phyloP scores from a whole-genome alignment of 2,797 vertebrate genomes.

The Gambelia wislizenii region DNA sequence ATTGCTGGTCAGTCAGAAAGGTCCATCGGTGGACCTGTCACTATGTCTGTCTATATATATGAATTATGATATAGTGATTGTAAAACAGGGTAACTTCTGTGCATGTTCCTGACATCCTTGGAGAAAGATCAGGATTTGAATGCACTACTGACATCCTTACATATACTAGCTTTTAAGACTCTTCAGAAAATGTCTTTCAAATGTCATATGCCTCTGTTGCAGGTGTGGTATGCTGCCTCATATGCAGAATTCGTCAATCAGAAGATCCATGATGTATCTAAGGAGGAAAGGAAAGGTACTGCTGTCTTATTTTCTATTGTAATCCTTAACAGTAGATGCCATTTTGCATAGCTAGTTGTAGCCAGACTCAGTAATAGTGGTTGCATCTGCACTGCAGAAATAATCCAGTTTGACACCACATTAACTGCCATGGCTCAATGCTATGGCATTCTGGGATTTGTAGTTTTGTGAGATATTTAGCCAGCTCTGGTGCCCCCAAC shows the following conservation, averaged over 20 bases:
- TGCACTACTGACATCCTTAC: constrained; percentile 16
- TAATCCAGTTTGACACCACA: no score
- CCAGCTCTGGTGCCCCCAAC: no score
- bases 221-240: constrained; percentile 98
- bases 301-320: constrained; percentile 22
- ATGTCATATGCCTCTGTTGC: constrained; percentile 34
- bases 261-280: constrained; percentile 96
- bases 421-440: no score
- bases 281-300: constrained; percentile 96
- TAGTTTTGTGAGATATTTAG: no score
- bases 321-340: background rate
- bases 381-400: no score
- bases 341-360: background rate
- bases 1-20: background rate
- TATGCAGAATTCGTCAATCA: constrained; percentile 96
- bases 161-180: background rate
- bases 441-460: no score
- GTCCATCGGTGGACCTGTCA: background rate
- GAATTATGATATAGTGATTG: no score
- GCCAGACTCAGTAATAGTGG: background rate
- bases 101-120: background rate
- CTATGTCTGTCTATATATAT: background rate
- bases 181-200: background rate
- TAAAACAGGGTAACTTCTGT: background rate
- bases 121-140: background rate